These are phyloP conservation scores for Ciconia maguari DNA, from an alignment of 2,113 vertebrate species.

Conservation along the genomic window DNA sequence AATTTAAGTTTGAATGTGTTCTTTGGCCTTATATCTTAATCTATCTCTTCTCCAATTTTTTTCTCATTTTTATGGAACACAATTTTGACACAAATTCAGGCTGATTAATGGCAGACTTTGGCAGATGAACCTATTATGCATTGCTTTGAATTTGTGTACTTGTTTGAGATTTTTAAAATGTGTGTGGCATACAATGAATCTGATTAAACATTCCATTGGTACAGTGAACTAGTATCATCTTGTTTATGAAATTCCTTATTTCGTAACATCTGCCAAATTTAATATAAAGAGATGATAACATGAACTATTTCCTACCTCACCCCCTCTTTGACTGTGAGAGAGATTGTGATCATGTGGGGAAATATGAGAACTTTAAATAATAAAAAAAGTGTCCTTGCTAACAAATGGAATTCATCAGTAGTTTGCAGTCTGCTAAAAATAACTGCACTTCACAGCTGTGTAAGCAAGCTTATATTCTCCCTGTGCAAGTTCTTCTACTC, in stretches of 20 bases:
- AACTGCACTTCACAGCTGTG: slow-evolving; percentile 19
- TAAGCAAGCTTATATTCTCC: slow-evolving; percentile 7
- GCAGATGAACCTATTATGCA: neutral
- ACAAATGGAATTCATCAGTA: slow-evolving; percentile 11
- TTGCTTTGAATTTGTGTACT: slow-evolving; percentile 5
- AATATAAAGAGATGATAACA: slow-evolving; percentile 5
- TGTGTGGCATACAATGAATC: neutral
- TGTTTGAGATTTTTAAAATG: slow-evolving; percentile 2
- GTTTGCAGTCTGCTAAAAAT: slow-evolving; percentile 9
- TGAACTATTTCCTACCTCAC: slow-evolving; percentile 17
- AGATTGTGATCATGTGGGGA: neutral
- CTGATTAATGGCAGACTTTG: neutral
- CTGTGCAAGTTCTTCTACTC: neutral
- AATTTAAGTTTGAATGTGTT: slow-evolving; percentile 13
- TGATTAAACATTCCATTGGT: slow-evolving; percentile 7
- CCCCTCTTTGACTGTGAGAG: neutral
- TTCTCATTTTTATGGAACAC: neutral
- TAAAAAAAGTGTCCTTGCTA: neutral
- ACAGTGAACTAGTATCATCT: slow-evolving; percentile 1
- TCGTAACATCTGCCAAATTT: slow-evolving; percentile 22
- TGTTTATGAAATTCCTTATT: slow-evolving; percentile 27
- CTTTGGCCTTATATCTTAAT: neutral
- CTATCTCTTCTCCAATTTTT: neutral
- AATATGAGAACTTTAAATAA: slow-evolving; percentile 9
- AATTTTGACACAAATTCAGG: slow-evolving; percentile 2